A percentile compares a stretch with the other conserved stretches of the same genome.
Conservation (phyloP, 2,113 vertebrate genomes). For the Pedionomus torquatus region DNA sequence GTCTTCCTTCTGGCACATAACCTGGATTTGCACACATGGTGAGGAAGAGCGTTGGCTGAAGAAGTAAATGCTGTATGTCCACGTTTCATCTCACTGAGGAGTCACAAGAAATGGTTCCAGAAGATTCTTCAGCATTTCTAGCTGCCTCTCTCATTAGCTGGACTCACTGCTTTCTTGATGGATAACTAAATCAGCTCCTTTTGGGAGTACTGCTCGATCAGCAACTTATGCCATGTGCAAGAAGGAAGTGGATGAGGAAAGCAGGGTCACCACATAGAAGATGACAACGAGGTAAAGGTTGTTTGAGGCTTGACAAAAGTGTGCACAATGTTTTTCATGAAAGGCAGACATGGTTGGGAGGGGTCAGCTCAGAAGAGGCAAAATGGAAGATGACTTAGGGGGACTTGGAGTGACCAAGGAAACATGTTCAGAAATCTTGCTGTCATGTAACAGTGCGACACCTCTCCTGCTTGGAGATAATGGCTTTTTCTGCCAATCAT, state of each 20-base stretch:
- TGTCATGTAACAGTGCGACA: neutral
- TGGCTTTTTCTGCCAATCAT: fast-evolving
- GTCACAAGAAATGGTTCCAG: neutral
- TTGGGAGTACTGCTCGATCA: neutral
- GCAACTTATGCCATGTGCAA: fast-evolving
- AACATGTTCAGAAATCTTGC: neutral
- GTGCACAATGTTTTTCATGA: neutral
- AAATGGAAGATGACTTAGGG: neutral
- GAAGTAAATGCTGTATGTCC: neutral
- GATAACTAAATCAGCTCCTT: neutral
- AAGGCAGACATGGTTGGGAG: neutral
- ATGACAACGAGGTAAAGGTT: neutral
- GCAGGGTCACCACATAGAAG: neutral
- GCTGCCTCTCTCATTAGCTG: neutral
- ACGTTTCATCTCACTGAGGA: neutral
- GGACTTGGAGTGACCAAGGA: neutral
- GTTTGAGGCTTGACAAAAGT: neutral
- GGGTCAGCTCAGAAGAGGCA: neutral
- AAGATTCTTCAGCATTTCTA: neutral
- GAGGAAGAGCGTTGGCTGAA: neutral
- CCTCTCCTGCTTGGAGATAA: neutral
- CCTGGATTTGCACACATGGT: neutral
- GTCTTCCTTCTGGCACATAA: neutral
- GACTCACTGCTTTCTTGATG: neutral
- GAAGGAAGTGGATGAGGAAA: neutral